Conservation (phyloP, 1,140 invertebrate genomes). For the Dendrolimus punctatus region DNA sequence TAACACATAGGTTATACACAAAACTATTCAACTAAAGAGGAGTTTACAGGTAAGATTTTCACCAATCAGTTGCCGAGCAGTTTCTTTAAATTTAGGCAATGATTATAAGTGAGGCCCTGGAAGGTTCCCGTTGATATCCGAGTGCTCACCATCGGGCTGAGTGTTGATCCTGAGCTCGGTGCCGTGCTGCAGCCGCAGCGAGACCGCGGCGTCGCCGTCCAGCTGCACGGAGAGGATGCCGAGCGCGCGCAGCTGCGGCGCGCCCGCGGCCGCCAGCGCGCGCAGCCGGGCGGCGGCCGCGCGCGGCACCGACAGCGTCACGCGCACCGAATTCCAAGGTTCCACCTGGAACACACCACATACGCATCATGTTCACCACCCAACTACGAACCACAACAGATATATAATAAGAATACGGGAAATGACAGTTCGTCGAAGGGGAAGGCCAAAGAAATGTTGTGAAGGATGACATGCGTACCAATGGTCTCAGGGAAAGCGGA, state of each 20-base stretch:
- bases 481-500: too few relatives aligned
- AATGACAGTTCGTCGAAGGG: too few relatives aligned
- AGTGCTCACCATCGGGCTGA: constrained; percentile 32
- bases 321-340: constrained; percentile 98
- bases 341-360: constrained; percentile 80
- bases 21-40: too few relatives aligned
- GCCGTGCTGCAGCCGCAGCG: constrained; percentile 83
- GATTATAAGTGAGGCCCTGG: background rate
- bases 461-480: too few relatives aligned
- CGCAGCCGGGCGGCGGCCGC: constrained; percentile 93
- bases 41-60: too few relatives aligned
- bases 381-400: too few relatives aligned
- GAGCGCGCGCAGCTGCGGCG: constrained; percentile 87
- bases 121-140: background rate
- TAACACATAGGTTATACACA: too few relatives aligned
- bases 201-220: constrained; percentile 96
- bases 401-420: too few relatives aligned
- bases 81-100: too few relatives aligned
- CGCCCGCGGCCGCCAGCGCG: constrained; percentile 91
- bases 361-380: background rate
- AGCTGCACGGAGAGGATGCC: constrained; percentile 97
- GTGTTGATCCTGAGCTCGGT: constrained; percentile 54
- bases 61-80: too few relatives aligned
- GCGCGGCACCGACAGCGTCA: constrained; percentile 95
- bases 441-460: too few relatives aligned